Base-by-base conservation (phyloP, 2,113 vertebrate genomes). In the Heterotilapia buettikoferi region DNA sequence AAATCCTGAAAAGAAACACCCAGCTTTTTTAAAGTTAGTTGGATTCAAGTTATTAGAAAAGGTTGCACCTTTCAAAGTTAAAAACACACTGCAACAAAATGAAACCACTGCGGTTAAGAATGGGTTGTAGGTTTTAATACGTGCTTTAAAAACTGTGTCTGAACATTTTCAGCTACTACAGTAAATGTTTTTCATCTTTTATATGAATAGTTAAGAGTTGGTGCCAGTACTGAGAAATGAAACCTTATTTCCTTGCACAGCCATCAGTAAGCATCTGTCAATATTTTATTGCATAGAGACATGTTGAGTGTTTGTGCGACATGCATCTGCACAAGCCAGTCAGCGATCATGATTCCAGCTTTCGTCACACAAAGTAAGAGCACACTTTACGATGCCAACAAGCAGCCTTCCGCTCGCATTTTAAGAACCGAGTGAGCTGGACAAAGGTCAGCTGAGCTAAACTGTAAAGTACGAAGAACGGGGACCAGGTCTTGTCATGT, bases 401-500 rank as follows among this genome's bases (percentile, higher is more conserved):
- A 71, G 66, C 59, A 29, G 61, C 87, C 83, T 89, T 84, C 79
- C 33, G 56, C 38, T 76, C 43, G 43, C 43, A 59, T 87, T 90
- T 63, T 10, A 84, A 54, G 43, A 82, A 85, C 26, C 2, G 12
- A 47, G 79, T 80, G 84, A 36, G 84, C 61, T 38, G 79, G 78
- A 89, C 40, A 31, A 68, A 66, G 40, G 31, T 56, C 45, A 9
- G 45, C 52, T 68, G 16, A 91, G 84, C 68, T 90, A 38, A 85
- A 68, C 54, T 80, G 81, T 80, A 59, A 84, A 52, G 81, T 88
- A 90, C 26, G 80, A 91, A 93, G 93, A 95, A 92, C 66, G 73
- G 93, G 93, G 90, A 89, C 93, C 93, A 89, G 83, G 90, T 90
- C 90, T 95, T 90, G 90, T 96, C 94, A 95, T 94, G 94, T 94